Evolutionary conservation across 2,113 vertebrate species (phyloP).

Genomic region (Suricata suricatta): DNA sequence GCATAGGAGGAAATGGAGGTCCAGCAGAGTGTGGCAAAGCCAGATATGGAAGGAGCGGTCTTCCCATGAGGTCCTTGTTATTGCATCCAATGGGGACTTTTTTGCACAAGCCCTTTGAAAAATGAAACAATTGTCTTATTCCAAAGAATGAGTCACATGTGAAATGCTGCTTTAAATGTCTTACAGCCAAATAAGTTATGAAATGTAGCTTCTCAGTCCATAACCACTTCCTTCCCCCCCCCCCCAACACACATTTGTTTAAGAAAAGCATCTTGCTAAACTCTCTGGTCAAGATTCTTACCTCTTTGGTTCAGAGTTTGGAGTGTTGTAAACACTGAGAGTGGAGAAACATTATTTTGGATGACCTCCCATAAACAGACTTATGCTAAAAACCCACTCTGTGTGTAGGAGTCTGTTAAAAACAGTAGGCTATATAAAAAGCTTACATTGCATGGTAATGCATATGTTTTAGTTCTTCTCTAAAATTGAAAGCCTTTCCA

Average conservation of each 20-base stretch:
- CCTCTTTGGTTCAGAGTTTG: background rate
- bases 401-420: constrained; percentile 60
- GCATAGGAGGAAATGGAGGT: background rate
- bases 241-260: background rate
- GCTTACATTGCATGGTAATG: background rate
- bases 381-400: constrained; percentile 15
- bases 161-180: background rate
- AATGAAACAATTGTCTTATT: background rate
- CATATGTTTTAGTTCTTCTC: constrained; percentile 61
- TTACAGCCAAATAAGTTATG: background rate
- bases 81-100: background rate
- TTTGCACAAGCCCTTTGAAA: background rate
- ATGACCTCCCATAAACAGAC: constrained; percentile 35
- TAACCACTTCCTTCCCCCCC: background rate
- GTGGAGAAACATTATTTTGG: background rate
- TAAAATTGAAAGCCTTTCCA: constrained; percentile 37
- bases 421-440: constrained; percentile 64
- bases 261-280: constrained; percentile 8
- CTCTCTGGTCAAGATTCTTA: constrained; percentile 50
- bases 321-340: background rate
- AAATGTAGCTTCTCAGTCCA: background rate
- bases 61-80: background rate
- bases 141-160: background rate
- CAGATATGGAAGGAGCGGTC: background rate
- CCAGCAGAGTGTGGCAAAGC: background rate